phyloP scores from a whole-genome alignment of 2,113 vertebrate genomes.

The Pagrus major region DNA sequence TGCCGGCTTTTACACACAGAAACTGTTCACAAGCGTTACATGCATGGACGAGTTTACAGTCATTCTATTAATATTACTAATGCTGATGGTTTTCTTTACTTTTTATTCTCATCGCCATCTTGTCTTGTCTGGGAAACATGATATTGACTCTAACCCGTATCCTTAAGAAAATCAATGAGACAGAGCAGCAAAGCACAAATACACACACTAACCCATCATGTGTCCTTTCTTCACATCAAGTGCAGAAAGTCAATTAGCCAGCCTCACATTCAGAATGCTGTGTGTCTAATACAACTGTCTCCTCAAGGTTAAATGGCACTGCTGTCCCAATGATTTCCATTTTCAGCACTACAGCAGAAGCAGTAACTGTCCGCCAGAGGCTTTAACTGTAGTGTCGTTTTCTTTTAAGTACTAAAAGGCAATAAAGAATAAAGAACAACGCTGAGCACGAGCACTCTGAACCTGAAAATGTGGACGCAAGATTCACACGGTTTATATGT shows the following conservation, averaged over 20 bases:
- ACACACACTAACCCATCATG: constrained; percentile 1
- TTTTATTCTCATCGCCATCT: neutral
- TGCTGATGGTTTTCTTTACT: neutral
- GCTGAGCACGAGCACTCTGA: neutral
- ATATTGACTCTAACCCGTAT: neutral
- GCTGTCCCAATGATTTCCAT: constrained; percentile 43
- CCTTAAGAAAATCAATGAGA: constrained; percentile 14
- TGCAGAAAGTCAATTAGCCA: constrained; percentile 45
- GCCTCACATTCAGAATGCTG: constrained; percentile 7
- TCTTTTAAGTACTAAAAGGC: neutral
- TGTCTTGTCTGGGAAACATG: neutral
- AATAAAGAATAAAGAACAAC: neutral
- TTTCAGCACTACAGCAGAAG: neutral
- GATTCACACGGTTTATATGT: constrained; percentile 13
- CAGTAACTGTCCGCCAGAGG: neutral
- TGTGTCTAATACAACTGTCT: no score
- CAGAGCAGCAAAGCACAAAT: neutral
- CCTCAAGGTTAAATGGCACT: constrained; percentile 52
- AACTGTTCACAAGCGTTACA: neutral
- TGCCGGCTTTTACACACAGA: neutral
- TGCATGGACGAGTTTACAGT: neutral
- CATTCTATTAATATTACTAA: neutral
- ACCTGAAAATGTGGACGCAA: constrained; percentile 8
- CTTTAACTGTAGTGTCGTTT: neutral
- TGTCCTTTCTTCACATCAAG: constrained; percentile 34